Evolutionary conservation across 92 coral and sea anemone genomes (phyloP).

Genomic region (Epizoanthus scotinus): DNA sequence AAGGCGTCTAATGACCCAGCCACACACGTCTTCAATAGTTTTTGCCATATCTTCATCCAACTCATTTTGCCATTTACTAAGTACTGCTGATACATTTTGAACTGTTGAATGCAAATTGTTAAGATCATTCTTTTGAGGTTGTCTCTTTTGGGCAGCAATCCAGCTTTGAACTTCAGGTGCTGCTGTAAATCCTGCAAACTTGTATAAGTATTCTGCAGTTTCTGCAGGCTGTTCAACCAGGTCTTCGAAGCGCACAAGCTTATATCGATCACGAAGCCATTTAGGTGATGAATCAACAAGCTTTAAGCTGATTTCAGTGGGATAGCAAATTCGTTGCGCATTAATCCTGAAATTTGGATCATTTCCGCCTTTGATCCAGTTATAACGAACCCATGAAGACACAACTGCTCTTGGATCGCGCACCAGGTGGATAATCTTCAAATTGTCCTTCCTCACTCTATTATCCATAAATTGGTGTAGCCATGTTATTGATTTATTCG

Average conservation of each 20-base stretch:
- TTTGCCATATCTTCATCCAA: neutral
- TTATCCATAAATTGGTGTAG: constrained; percentile 10
- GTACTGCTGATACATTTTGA: constrained; percentile 13
- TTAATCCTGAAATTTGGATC: neutral
- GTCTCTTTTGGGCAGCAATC: constrained; percentile 20
- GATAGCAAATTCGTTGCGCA: constrained; percentile 23
- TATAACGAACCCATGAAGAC: constrained; percentile 28
- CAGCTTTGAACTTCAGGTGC: neutral
- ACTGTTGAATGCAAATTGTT: constrained; percentile 17
- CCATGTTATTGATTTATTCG: constrained; percentile 12
- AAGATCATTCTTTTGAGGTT: constrained; percentile 20
- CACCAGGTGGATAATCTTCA: constrained; percentile 38
- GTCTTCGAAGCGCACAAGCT: constrained; percentile 35
- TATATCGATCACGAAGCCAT: constrained; percentile 24
- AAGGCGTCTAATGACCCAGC: constrained; percentile 29
- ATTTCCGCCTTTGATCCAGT: constrained; percentile 36
- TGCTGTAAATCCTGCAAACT: constrained; percentile 27
- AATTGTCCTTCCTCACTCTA: neutral
- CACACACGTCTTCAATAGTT: constrained; percentile 2
- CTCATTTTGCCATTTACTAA: constrained; percentile 12
- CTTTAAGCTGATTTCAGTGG: constrained; percentile 11
- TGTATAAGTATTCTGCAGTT: constrained; percentile 40
- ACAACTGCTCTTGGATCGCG: constrained; percentile 41
- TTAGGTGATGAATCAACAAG: constrained; percentile 1
- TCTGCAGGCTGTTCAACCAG: constrained; percentile 16